Base-by-base conservation (phyloP, 2,113 vertebrate genomes). In the Oryzias celebensis region DNA sequence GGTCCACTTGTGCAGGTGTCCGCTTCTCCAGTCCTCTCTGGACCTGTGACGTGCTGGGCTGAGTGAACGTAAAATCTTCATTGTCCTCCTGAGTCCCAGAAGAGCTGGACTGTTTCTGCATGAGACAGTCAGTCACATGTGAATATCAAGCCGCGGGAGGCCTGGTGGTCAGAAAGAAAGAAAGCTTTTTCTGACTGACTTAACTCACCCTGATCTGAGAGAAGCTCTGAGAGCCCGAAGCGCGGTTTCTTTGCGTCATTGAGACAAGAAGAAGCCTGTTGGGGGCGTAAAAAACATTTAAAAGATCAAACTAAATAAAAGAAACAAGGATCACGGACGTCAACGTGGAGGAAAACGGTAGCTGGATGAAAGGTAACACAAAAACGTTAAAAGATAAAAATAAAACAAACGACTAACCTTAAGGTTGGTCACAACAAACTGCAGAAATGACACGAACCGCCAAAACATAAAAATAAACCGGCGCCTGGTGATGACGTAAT, bases 1-100 rank as follows among this genome's bases (percentile, higher is more conserved):
- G 88, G 51, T 93, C 92, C 0, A 94, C 66, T 55, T 94, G 85
- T 0, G 84, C 78, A 14, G 52, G 16, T 0, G 91, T 85, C 22
- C 59, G 72, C 8, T 71, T 90, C 51, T 90, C 80, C 73, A 87
- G 63, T 1, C 83, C 91, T 55, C 61, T 84, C 52, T 90, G 92
- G 7, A 88, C 83, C 81, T 94, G 93, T 1, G 89, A 83, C 5
- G 70, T 65, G 0, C 83, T 89, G 0, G 75, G 89, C 63, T 84
- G 92, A 3, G 75, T 90, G 42, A 89, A 77, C 4, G 7, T 13
- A 0, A 6, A 2, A 12, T 92, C 93, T 0, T 89, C 90, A 0
- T 91, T 85, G 0, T 92, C 89, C 2, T 86, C 85, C 51, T 77
- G 79, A 44, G 65, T 23, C 49, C 16, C 14, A 0, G 23, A 3